These are phyloP conservation scores for Sciurus carolinensis DNA, from an alignment of 2,797 vertebrate species.

Conservation along the genomic window DNA sequence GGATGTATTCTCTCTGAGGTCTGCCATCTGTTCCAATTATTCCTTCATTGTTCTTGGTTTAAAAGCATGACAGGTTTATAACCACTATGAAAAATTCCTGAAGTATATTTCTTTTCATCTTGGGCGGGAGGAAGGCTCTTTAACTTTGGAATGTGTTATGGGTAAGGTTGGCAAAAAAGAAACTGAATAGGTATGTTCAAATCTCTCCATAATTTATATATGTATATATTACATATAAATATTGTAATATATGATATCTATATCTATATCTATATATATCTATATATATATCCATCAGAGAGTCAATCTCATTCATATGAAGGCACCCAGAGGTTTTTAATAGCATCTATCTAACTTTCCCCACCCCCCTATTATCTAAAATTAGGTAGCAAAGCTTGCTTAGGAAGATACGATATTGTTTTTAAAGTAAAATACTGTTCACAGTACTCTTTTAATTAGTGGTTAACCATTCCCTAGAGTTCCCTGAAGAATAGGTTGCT, in stretches of 20 bases:
- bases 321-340: background rate
- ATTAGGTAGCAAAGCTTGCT: background rate
- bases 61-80: constrained; percentile 85
- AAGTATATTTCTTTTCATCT: constrained; percentile 74
- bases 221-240: background rate
- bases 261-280: background rate
- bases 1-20: constrained; percentile 78
- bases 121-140: background rate
- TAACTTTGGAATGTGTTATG: background rate
- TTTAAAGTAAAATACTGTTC: background rate
- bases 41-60: constrained; percentile 87
- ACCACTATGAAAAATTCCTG: constrained; percentile 79
- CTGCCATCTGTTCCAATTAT: constrained; percentile 89
- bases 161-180: background rate
- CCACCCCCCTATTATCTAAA: background rate
- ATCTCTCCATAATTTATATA: background rate
- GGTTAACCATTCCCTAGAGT: background rate
- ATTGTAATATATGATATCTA: background rate
- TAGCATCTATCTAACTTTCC: background rate
- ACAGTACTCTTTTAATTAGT: background rate
- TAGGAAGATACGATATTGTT: background rate
- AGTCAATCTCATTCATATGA: background rate
- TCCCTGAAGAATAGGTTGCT: background rate
- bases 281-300: background rate
- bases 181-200: background rate